Percentiles rank a stretch among this genome's conserved stretches.
Evolutionary conservation across 2,888 invertebrate species (phyloP).

Genomic region (Pachycephus smyrnensis): DNA sequence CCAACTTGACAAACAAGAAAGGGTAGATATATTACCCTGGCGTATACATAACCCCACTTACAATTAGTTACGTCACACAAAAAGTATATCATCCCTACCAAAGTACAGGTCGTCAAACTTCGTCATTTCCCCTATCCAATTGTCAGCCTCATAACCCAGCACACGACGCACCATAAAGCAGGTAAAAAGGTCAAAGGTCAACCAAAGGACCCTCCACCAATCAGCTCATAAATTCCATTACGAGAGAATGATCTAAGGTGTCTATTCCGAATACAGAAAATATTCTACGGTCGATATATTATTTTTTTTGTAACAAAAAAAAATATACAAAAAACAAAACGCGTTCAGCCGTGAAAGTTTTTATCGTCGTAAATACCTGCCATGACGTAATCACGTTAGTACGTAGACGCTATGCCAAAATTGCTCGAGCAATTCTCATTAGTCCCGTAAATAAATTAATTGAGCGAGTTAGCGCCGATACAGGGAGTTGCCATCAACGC

Average conservation of each 20-base stretch:
- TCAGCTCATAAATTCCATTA: not conserved
- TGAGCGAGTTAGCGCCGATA: slow-evolving; percentile 19
- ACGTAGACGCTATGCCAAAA: not conserved
- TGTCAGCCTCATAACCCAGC: too few relatives aligned
- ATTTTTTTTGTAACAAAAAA: not conserved
- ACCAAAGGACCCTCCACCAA: too few relatives aligned
- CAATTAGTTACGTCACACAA: too few relatives aligned
- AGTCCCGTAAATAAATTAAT: slow-evolving; percentile 20
- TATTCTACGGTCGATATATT: not conserved
- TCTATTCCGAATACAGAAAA: not conserved
- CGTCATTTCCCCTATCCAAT: too few relatives aligned
- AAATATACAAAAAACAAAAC: not conserved
- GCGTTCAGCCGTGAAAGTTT: not conserved
- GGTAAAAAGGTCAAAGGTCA: too few relatives aligned
- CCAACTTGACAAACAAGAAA: not conserved
- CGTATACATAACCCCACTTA: too few relatives aligned
- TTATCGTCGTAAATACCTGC: not conserved
- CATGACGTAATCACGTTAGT: not conserved
- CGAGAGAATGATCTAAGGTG: not conserved
- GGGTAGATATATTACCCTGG: too few relatives aligned
- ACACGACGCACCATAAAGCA: too few relatives aligned
- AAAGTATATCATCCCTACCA: too few relatives aligned
- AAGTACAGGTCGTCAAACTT: too few relatives aligned
- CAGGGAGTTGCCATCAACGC: not conserved
- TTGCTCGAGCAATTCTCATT: not conserved